Evolutionary conservation across 2,113 vertebrate genomes (phyloP), one percentile per base, ranked within the genome.

Genomic region (Ranitomeya imitator): DNA sequence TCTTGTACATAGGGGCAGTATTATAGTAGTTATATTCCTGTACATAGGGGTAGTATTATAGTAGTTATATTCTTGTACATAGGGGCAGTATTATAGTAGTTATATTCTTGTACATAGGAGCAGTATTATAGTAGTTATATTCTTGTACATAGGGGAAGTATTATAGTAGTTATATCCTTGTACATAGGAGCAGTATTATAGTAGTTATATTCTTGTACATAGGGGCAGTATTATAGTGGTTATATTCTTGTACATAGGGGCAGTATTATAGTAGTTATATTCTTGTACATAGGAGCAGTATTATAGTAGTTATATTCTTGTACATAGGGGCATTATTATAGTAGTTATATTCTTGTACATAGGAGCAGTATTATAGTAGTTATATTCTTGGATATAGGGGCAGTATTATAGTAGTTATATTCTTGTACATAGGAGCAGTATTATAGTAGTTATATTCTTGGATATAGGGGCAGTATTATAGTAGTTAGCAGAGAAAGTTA

Each of bases 301-400:
- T 67, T 67, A 67, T 67, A 67, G 63, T 67, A 67, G 63, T 67
- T 67, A 67, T 67, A 67, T 67, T 67, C 63, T 67, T 67, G 63
- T 67, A 67, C 8, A 67, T 67, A 31, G 26, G 26, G 26, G 26
- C 26, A 67, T 21, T 67, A 67, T 67, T 67, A 67, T 67, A 67
- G 63, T 67, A 67, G 63, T 67, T 67, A 67, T 23, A 67, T 67
- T 67, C 63, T 67, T 67, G 63, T 67, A 67, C 8, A 67, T 67
- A 31, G 26, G 26, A 31, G 26, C 26, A 67, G 63, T 67, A 67
- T 67, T 67, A 67, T 67, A 67, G 63, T 67, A 67, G 63, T 67
- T 67, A 67, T 23, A 67, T 67, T 67, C 63, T 67, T 67, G 63
- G 23, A 67, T 2, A 67, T 67, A 31, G 26, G 26, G 2, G 26